These are phyloP conservation scores for Tineola bisselliella DNA, from an alignment of 2,888 invertebrate genomes.

Conservation along the genomic window DNA sequence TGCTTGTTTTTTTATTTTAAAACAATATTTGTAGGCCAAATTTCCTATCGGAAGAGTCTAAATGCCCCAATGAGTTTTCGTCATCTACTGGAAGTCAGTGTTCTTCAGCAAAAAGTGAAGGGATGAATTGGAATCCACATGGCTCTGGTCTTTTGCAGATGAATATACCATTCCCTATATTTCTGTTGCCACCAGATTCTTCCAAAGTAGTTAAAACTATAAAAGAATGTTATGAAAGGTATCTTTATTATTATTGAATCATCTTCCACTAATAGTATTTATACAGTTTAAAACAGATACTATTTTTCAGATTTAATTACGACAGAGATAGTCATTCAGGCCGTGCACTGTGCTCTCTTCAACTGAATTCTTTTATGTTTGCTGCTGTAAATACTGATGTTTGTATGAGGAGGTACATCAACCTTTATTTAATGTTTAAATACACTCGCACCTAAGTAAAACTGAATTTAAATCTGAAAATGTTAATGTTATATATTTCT, in stretches of 20 bases:
- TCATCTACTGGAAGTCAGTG: slow-evolving; percentile 47
- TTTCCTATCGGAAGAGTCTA: slow-evolving; percentile 70
- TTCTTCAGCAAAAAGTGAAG: slow-evolving; percentile 51
- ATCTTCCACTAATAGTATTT: no score
- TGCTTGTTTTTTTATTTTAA: no score
- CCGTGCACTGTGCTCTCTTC: slow-evolving; percentile 86
- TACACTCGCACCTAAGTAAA: no score
- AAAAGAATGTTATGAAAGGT: slow-evolving; percentile 68
- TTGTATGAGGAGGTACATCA: slow-evolving; percentile 76
- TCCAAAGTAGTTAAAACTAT: slow-evolving; percentile 69
- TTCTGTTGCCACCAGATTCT: slow-evolving; percentile 70
- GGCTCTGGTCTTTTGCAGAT: slow-evolving; percentile 80
- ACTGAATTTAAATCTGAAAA: no score
- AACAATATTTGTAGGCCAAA: slow-evolving; percentile 28
- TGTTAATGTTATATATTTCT: no score
- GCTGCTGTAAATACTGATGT: slow-evolving; percentile 87
- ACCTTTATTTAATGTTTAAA: no score
- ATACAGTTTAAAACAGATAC: background rate
- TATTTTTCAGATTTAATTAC: slow-evolving; percentile 71
- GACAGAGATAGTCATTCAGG: slow-evolving; percentile 70
- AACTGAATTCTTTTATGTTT: slow-evolving; percentile 89
- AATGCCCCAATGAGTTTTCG: slow-evolving; percentile 85
- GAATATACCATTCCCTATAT: slow-evolving; percentile 90
- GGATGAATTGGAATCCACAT: slow-evolving; percentile 84
- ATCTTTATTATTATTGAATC: slow-evolving; percentile 13